Evolutionary conservation across 2,113 vertebrate genomes (phyloP).

Genomic region (Bostrychus sinensis): DNA sequence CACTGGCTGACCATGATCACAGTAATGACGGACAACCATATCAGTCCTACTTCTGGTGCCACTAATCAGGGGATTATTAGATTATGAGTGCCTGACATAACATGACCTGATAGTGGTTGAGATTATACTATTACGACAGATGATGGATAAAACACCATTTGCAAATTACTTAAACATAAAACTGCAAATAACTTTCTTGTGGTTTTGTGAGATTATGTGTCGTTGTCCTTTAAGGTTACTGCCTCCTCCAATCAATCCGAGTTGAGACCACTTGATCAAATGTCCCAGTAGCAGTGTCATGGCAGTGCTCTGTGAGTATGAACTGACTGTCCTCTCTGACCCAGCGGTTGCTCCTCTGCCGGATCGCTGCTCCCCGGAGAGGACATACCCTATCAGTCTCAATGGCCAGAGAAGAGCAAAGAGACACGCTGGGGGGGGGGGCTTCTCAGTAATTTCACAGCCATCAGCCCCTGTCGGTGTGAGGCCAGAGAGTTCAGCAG

Average conservation of each 20-base stretch:
- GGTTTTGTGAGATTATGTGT: background rate
- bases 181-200: background rate
- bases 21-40: background rate
- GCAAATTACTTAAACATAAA: background rate
- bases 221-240: background rate
- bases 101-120: background rate
- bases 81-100: constrained; percentile 1
- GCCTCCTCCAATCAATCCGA: constrained; percentile 1
- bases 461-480: constrained; percentile 44
- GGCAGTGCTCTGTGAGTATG: constrained; percentile 2
- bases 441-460: constrained; percentile 64
- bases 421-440: constrained; percentile 29
- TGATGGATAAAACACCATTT: background rate
- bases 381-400: constrained; percentile 52
- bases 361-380: constrained; percentile 31
- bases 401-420: constrained; percentile 17
- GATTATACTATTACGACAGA: background rate
- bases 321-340: constrained; percentile 43
- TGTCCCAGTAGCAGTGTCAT: constrained; percentile 3
- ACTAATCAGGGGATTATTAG: constrained; percentile 11
- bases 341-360: constrained; percentile 35
- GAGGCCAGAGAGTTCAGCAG: constrained; percentile 35
- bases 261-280: constrained; percentile 14
- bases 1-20: background rate
- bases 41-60: background rate